Base-by-base conservation (phyloP, 1,140 invertebrate species). In the Hyles euphorbiae region DNA sequence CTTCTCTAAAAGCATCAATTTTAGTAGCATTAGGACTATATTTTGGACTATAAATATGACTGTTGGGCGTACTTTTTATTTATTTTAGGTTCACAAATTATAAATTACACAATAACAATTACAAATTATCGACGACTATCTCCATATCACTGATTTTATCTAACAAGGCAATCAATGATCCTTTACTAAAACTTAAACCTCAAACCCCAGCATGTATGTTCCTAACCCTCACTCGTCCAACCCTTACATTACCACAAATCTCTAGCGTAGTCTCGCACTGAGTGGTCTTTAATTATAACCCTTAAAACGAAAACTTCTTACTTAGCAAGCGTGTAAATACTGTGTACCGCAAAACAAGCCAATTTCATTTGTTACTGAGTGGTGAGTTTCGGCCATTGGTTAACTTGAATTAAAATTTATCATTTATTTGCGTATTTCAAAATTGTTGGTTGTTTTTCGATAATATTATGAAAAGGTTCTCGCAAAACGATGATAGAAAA, bases 221-320 rank as follows among this genome's bases (percentile, higher is more conserved):
- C 22, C 22, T 22, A 22, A 22, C 22, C 22, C 22, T 22, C 22
- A 22, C 1, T 22, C 22, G 22, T 22, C 22, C 22, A 22, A 22
- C 22, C 22, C 22, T 22, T 22, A 32, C 48, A 33, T 32, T 8
- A 50, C 48, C 48, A 50, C 48, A 50, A 50, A 50, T 50, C 48
- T 50, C 48, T 3, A 50, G 48, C 12, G 48, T 7, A 12, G 48
- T 10, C 11, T 22, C 48, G 12, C 34, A 9, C 22, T 10, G 34
- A 50, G 34, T 50, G 12, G 48, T 50, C 12, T 5, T 50, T 50
- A 50, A 50, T 50, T 50, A 50, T 8, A n/a, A 32, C 48, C 12
- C 5, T 22, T 50, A 32, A 50, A 50, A 33, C 34, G 48, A 50
- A 50, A 50, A 50, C 12, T 50, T 50, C 48, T 50, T 50, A 32